phyloP scores from a whole-genome alignment of 2,113 vertebrate genomes.

The Zosterops pallidus region DNA sequence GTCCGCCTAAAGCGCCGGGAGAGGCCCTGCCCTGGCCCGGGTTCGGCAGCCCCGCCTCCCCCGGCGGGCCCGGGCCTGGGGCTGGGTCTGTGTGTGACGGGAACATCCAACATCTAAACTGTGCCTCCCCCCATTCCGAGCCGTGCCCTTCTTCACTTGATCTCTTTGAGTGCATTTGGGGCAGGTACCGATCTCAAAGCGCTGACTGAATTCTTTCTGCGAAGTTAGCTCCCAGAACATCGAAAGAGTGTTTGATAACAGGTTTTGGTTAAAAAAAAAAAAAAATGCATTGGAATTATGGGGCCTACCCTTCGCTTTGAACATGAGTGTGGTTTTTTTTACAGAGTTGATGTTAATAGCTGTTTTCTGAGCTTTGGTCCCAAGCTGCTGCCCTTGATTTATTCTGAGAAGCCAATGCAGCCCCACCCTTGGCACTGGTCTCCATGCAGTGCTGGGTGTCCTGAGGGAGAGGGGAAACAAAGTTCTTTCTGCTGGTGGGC shows the following conservation, averaged over 20 bases:
- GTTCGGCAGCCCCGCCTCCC: background rate
- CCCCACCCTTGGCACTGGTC: rapidly evolving
- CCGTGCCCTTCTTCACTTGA: background rate
- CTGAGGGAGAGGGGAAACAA: background rate
- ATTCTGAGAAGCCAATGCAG: rapidly evolving
- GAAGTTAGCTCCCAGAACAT: background rate
- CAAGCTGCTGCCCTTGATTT: background rate
- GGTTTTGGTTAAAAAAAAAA: background rate
- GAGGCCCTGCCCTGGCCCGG: too few species aligned
- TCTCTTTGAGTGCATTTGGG: background rate
- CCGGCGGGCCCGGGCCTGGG: rapidly evolving
- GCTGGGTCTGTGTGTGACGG: background rate
- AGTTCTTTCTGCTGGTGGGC: background rate
- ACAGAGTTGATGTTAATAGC: background rate
- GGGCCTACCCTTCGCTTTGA: background rate
- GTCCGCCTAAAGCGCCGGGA: rapidly evolving
- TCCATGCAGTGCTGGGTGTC: background rate
- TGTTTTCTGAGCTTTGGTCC: background rate
- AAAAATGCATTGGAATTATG: background rate
- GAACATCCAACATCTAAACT: rapidly evolving
- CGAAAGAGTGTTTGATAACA: background rate
- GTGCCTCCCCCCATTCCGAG: background rate
- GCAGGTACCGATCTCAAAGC: background rate
- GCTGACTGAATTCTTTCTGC: background rate
- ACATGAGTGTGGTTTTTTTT: background rate